phyloP scores from a whole-genome alignment of 2,888 invertebrate genomes.

The Linnaemya tessellans region DNA sequence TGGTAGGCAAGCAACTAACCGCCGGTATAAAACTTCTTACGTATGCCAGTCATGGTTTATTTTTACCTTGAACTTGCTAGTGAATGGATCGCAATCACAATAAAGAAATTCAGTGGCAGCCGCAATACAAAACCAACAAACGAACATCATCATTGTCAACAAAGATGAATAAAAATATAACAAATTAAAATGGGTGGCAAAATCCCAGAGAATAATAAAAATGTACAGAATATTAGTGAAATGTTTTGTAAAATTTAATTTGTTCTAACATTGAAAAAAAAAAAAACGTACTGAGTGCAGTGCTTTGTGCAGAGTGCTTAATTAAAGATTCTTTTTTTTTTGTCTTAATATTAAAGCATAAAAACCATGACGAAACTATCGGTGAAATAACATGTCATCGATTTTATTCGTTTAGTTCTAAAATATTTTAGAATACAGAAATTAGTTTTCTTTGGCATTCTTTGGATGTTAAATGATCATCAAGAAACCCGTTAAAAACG shows the following conservation, averaged over 20 bases:
- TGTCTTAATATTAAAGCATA: neutral
- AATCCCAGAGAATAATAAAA: neutral
- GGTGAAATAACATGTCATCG: conserved; percentile 23
- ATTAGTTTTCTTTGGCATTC: neutral
- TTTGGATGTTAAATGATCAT: conserved; percentile 44
- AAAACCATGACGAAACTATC: conserved; percentile 38
- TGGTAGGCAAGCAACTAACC: conserved; percentile 18
- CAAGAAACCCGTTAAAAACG: conserved; percentile 46
- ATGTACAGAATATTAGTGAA: conserved; percentile 7
- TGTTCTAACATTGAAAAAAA: neutral
- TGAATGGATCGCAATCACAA: conserved; percentile 74
- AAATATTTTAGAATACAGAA: conserved; percentile 30
- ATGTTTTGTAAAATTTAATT: neutral
- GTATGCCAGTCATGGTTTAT: conserved; percentile 83
- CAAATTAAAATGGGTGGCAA: conserved; percentile 9
- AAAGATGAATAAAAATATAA: conserved; percentile 7
- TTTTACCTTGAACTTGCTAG: conserved; percentile 83
- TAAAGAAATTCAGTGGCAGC: conserved; percentile 7
- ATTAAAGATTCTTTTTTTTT: neutral
- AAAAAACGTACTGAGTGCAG: neutral
- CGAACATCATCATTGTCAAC: neutral
- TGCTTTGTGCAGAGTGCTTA: conserved; percentile 3
- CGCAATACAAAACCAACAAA: conserved; percentile 16
- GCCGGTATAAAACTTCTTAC: conserved; percentile 82
- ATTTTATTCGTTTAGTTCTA: neutral